phyloP scores from a whole-genome alignment of 2,888 invertebrate species.

The Drosophila infuscata region DNA sequence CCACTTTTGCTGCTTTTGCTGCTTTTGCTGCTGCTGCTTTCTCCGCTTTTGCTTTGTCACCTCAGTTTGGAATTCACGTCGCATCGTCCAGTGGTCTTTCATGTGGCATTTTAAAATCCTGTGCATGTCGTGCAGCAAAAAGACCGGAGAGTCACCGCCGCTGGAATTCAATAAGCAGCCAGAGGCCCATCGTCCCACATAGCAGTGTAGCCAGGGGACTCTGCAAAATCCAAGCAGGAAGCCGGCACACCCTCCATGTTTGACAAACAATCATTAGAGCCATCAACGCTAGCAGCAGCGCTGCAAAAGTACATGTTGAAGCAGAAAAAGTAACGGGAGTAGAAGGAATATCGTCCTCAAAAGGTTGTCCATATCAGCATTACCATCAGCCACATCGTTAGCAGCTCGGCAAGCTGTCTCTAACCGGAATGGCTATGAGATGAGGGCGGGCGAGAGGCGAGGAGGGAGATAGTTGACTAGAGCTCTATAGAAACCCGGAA shows the following conservation, averaged over 20 bases:
- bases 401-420: slow-evolving; percentile 49
- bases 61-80: slow-evolving; percentile 74
- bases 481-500: slow-evolving; percentile 1
- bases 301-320: slow-evolving; percentile 21
- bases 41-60: slow-evolving; percentile 69
- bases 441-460: too few species aligned
- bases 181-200: slow-evolving; percentile 5
- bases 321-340: slow-evolving; percentile 12
- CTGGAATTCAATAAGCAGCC: slow-evolving; percentile 74
- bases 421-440: slow-evolving; percentile 14
- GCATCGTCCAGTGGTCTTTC: slow-evolving; percentile 59
- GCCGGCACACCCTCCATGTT: slow-evolving; percentile 55
- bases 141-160: slow-evolving; percentile 44
- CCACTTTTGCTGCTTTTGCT: background rate
- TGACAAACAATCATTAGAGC: slow-evolving; percentile 78
- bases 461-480: background rate
- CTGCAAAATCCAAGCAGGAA: slow-evolving; percentile 7
- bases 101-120: slow-evolving; percentile 76
- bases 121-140: slow-evolving; percentile 63
- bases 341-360: slow-evolving; percentile 15
- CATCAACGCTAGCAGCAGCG: slow-evolving; percentile 49
- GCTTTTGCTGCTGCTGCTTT: slow-evolving; percentile 13
- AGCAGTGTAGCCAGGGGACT: slow-evolving; percentile 23
- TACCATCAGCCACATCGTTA: slow-evolving; percentile 66
- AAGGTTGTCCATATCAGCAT: slow-evolving; percentile 49